These are phyloP conservation scores for Akabosia matsudoensis DNA, from an alignment of 1,140 invertebrate species.

Conservation along the genomic window DNA sequence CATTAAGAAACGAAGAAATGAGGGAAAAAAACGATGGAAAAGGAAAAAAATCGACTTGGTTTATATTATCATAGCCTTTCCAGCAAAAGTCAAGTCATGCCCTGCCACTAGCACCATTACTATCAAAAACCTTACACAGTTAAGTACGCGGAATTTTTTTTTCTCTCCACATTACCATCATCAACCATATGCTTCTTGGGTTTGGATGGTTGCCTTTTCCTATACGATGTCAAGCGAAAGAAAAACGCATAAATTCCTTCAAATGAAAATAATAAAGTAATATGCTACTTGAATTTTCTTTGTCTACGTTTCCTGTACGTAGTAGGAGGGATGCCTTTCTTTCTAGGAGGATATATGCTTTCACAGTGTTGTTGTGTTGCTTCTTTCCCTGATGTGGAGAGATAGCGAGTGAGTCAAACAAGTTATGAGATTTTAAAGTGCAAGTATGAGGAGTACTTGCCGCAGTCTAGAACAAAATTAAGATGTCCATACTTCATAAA, in stretches of 20 bases:
- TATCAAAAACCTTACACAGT: background rate
- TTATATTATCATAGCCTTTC: background rate
- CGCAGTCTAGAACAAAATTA: background rate
- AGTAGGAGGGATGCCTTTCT: too few species aligned
- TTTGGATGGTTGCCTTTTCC: background rate
- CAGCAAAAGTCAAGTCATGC: background rate
- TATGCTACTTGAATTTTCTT: background rate
- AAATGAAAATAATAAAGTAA: slow-evolving; percentile 15
- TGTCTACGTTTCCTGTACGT: background rate
- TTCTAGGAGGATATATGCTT: too few species aligned
- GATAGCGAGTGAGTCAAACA: background rate
- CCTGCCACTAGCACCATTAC: background rate
- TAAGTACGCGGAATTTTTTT: background rate
- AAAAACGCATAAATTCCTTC: slow-evolving; percentile 6
- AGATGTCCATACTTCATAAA: background rate
- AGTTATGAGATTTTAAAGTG: background rate
- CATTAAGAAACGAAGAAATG: background rate
- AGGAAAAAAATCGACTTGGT: background rate
- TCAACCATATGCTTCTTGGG: background rate
- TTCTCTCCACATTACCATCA: background rate
- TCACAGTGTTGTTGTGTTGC: too few species aligned
- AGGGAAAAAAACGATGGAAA: background rate
- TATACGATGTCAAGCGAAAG: slow-evolving; percentile 6
- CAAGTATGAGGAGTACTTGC: background rate
- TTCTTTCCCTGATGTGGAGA: background rate